These are phyloP conservation scores for Acrobasis repandana DNA, from an alignment of 2,888 invertebrate genomes.

Conservation along the genomic window DNA sequence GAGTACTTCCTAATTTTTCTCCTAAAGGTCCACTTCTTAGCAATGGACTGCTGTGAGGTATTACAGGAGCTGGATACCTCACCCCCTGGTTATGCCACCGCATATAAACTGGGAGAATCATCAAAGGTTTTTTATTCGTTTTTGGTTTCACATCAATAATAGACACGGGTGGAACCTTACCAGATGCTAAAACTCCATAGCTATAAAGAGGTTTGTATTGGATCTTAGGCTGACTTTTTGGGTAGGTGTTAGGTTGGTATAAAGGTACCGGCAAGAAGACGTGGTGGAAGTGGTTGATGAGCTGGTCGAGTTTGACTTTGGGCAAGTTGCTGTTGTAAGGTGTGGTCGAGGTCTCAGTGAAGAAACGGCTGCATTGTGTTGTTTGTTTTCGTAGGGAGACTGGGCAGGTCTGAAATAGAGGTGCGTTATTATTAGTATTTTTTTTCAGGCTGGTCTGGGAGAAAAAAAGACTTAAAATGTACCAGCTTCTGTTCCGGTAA, in stretches of 20 bases:
- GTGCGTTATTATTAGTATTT: background rate
- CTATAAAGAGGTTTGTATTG: conserved; percentile 43
- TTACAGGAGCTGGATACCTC: conserved; percentile 33
- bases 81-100: conserved; percentile 29
- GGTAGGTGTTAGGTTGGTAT: conserved; percentile 21
- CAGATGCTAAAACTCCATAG: conserved; percentile 51
- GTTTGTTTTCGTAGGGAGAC: conserved; percentile 48
- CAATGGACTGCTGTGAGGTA: conserved; percentile 37
- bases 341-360: conserved; percentile 46
- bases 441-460: too few species aligned
- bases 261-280: conserved; percentile 38
- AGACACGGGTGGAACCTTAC: conserved; percentile 49
- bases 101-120: conserved; percentile 60
- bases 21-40: conserved; percentile 30
- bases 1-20: background rate
- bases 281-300: conserved; percentile 48
- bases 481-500: too few species aligned
- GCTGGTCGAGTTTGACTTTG: conserved; percentile 38
- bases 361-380: conserved; percentile 52
- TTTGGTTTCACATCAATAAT: conserved; percentile 51
- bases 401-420: conserved; percentile 63
- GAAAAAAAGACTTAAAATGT: too few species aligned
- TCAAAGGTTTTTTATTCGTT: conserved; percentile 39
- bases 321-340: conserved; percentile 39
- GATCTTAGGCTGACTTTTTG: conserved; percentile 24